Evolutionary conservation across 2,113 vertebrate species (phyloP).

Genomic region (Gobio gobio): DNA sequence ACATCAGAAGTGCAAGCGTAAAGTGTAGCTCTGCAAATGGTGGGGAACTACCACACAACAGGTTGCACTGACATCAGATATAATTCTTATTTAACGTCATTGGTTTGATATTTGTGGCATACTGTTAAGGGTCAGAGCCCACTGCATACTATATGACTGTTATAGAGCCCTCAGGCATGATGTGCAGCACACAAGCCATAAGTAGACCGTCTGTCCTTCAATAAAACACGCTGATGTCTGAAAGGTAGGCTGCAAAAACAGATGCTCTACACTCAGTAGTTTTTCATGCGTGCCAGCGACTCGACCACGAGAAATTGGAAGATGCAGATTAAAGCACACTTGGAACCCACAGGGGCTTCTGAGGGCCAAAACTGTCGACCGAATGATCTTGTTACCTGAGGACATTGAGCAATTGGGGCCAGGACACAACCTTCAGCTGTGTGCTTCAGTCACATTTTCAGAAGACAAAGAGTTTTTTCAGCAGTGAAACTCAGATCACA

Average conservation of each 20-base stretch:
- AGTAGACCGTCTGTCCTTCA: conserved; percentile 10
- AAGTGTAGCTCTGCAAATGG: background rate
- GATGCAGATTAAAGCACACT: background rate
- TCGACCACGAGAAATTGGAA: background rate
- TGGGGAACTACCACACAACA: conserved; percentile 7
- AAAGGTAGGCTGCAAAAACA: conserved; percentile 45
- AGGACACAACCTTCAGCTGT: background rate
- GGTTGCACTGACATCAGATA: conserved; percentile 34
- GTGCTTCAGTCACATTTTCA: background rate
- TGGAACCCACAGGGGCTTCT: background rate
- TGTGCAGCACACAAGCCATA: conserved; percentile 38
- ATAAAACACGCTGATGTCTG: conserved; percentile 38
- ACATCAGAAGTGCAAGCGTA: background rate
- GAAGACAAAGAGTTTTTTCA: background rate
- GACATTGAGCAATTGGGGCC: background rate
- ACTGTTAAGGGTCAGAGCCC: conserved; percentile 56
- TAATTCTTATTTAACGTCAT: conserved; percentile 49
- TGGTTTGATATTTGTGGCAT: conserved; percentile 57
- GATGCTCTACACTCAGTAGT: conserved; percentile 59
- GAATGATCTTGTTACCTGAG: background rate
- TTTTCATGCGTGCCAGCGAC: background rate
- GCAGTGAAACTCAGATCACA: background rate
- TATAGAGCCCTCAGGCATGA: conserved; percentile 27
- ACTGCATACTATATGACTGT: conserved; percentile 57
- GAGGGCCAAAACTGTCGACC: background rate